A percentile compares a stretch with the other conserved stretches of the same genome.
Evolutionary conservation across 2,888 invertebrate species (phyloP).

Genomic region (Lycocerus yunnanus): DNA sequence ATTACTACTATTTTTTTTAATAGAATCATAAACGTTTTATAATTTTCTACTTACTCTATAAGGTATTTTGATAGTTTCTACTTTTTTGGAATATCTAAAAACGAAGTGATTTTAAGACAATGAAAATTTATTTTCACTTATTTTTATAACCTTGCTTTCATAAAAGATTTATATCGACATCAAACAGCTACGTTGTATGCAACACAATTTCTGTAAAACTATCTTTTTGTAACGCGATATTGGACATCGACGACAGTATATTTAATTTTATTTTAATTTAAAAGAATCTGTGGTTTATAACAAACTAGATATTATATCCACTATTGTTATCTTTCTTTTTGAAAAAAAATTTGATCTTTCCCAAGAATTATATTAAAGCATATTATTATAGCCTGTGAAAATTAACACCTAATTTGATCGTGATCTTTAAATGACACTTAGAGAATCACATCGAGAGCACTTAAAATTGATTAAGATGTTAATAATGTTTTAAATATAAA

Average conservation of each 20-base stretch:
- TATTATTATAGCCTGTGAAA: neutral
- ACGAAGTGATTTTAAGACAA: neutral
- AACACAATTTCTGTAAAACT: conserved; percentile 9
- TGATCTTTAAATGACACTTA: neutral
- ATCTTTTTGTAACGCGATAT: conserved; percentile 19
- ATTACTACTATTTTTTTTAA: neutral
- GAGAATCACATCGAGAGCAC: neutral
- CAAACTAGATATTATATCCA: conserved; percentile 21
- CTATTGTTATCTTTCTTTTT: conserved; percentile 20
- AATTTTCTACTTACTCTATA: neutral
- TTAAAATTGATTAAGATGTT: neutral
- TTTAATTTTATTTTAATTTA: conserved; percentile 25
- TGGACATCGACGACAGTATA: conserved; percentile 12
- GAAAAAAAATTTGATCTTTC: conserved; percentile 6
- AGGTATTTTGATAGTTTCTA: neutral
- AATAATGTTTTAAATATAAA: neutral
- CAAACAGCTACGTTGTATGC: conserved; percentile 3
- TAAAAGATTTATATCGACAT: neutral
- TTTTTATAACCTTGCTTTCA: conserved; percentile 2
- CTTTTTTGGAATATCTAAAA: neutral
- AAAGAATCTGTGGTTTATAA: conserved; percentile 27
- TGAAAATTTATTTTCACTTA: neutral
- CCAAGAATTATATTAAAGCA: neutral
- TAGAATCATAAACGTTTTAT: neutral
- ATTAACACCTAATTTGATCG: neutral